A percentile compares a stretch with the other conserved stretches of the same genome.
phyloP scores from a whole-genome alignment of 2,113 vertebrate species.

The Alexandromys fortis region DNA sequence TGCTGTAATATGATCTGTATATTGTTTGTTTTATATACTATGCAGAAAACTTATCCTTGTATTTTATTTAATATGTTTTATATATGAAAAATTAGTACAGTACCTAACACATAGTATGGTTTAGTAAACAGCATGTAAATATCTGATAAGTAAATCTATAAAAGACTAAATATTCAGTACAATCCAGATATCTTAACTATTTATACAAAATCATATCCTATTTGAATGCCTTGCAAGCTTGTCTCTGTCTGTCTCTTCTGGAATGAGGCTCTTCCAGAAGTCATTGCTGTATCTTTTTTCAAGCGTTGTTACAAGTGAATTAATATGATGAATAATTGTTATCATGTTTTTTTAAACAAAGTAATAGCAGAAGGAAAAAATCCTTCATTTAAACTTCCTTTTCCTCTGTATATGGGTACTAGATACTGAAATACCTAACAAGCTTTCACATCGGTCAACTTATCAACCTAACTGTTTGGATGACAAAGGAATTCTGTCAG shows the following conservation, averaged over 20 bases:
- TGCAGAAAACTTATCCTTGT: background rate
- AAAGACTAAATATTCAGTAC: background rate
- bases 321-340: background rate
- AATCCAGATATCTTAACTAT: background rate
- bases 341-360: background rate
- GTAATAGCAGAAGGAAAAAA: background rate
- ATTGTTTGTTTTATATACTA: background rate
- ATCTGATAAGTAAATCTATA: background rate
- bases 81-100: background rate
- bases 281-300: background rate
- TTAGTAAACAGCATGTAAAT: background rate
- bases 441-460: background rate
- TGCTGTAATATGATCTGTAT: background rate
- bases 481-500: background rate
- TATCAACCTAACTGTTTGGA: background rate
- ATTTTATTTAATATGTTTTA: background rate
- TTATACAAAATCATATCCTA: background rate
- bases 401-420: background rate
- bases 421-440: background rate
- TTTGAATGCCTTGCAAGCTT: background rate
- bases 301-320: background rate
- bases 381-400: background rate
- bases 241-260: background rate
- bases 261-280: background rate
- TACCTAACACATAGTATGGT: background rate